A percentile compares a stretch with the other conserved stretches of the same genome.
These are phyloP conservation scores for Masticophis lateralis DNA, from an alignment of 2,797 vertebrate genomes.

Conservation along the genomic window DNA sequence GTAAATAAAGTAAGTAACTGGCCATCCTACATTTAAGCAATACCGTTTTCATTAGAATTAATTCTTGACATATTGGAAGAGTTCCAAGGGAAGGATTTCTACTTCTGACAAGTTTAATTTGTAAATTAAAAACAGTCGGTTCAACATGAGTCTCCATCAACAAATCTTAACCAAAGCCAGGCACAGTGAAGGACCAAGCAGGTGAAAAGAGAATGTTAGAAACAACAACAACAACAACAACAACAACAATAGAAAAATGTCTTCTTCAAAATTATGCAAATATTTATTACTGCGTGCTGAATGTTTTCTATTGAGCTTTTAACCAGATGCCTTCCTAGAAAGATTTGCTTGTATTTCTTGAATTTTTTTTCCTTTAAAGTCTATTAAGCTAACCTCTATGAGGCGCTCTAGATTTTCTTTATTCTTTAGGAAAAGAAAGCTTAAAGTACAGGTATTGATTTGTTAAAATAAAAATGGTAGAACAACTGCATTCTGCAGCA, in stretches of 20 bases:
- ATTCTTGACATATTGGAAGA: slow-evolving; percentile 84
- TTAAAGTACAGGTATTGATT: slow-evolving; percentile 10
- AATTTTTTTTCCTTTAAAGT: slow-evolving; percentile 62
- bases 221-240: slow-evolving; percentile 53
- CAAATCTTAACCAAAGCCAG: slow-evolving; percentile 81
- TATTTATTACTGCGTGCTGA: slow-evolving; percentile 70
- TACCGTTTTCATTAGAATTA: slow-evolving; percentile 87
- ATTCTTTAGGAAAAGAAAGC: slow-evolving; percentile 20
- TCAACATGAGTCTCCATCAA: slow-evolving; percentile 81
- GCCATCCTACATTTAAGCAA: slow-evolving; percentile 83
- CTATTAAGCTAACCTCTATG: slow-evolving; percentile 49
- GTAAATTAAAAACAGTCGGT: slow-evolving; percentile 86
- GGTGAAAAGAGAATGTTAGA: slow-evolving; percentile 78
- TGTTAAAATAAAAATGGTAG: background rate
- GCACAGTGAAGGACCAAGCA: slow-evolving; percentile 73
- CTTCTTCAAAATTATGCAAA: slow-evolving; percentile 76
- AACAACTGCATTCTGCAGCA: background rate
- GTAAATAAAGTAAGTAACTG: slow-evolving; percentile 99
- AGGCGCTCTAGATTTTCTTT: background rate
- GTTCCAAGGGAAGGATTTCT: slow-evolving; percentile 84
- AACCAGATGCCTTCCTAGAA: slow-evolving; percentile 57
- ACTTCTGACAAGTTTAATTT: slow-evolving; percentile 86
- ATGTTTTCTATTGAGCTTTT: slow-evolving; percentile 69
- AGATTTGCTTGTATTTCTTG: slow-evolving; percentile 56
- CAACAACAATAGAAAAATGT: slow-evolving; percentile 35